These are phyloP conservation scores for Bicyclus anynana DNA, from an alignment of 1,140 invertebrate genomes.

Conservation along the genomic window DNA sequence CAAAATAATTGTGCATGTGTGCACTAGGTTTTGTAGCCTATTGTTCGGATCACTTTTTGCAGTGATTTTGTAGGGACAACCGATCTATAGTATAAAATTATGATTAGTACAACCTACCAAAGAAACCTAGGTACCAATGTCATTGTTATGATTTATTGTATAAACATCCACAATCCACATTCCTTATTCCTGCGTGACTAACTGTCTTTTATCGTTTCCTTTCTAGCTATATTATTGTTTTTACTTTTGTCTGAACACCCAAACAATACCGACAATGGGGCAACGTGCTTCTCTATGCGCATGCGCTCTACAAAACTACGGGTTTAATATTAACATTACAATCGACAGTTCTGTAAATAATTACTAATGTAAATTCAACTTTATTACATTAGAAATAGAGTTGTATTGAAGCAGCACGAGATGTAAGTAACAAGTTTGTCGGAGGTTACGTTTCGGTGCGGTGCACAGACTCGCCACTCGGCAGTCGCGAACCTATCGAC, in stretches of 20 bases:
- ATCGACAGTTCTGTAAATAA: conserved; percentile 18
- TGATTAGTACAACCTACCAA: too few species aligned
- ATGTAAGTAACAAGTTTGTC: conserved; percentile 33
- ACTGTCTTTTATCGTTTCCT: conserved; percentile 38
- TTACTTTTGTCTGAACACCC: conserved; percentile 40
- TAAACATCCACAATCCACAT: conserved; percentile 49
- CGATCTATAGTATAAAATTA: too few species aligned
- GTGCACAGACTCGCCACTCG: conserved; percentile 70
- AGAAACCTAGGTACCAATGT: too few species aligned
- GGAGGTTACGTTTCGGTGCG: conserved; percentile 63
- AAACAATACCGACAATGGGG: conserved; percentile 61
- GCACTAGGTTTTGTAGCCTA: too few species aligned
- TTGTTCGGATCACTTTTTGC: too few species aligned
- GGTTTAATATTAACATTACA: conserved; percentile 42
- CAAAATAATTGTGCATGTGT: too few species aligned
- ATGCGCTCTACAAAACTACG: conserved; percentile 67
- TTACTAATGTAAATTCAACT: conserved; percentile 26
- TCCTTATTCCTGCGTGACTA: conserved; percentile 44
- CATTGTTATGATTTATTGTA: conserved; percentile 33
- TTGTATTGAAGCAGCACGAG: background rate
- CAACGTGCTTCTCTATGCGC: conserved; percentile 60
- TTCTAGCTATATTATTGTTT: conserved; percentile 47
- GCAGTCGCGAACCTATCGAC: conserved; percentile 63
- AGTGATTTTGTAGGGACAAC: too few species aligned
- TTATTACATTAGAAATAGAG: conserved; percentile 27